Base-by-base conservation (phyloP, 2,113 vertebrate species). In the Stigmatopora argus region DNA sequence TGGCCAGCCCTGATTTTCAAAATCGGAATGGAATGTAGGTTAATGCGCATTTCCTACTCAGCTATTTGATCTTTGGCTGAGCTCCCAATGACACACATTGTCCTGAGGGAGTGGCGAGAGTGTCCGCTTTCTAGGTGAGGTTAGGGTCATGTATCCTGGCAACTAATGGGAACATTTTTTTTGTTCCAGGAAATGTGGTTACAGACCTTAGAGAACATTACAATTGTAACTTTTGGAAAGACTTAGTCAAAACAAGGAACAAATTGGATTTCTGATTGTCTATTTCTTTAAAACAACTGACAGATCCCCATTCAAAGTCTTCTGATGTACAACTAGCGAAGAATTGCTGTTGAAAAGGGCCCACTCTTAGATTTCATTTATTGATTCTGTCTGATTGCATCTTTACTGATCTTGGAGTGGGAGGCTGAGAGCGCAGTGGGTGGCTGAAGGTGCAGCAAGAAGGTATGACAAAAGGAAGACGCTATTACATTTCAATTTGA, bases 21-120 rank as follows among this genome's bases (percentile, higher is more conserved):
- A 78, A 85, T 83, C 72, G 69, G 75, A 85, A 82, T 75, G 35
- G 49, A 66, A 83, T 72, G 64, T 73, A 69, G 85, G 82, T 79
- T 77, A 84, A 85, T 74, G 78, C 63, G 64, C 2, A 10, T 75
- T 63, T 71, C 6, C 1, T 71, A 62, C 70, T 35, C 55, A 70
- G 78, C 61, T 66, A 78, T 55, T 75, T 76, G 78, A 83, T 78
- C 85, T 78, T 81, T 78, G 64, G 79, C 66, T 1, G 0, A 8
- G 52, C 15, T 1, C 4, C 35, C 59, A 45, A 45, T 41, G 57
- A 10, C 38, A 41, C 48, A 48, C 1, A 0, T 10, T 57, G 35
- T 73, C 31, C 64, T 34, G 65, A 44, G 59, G 35, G 60, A 65
- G 66, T 60, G 61, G 66, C 53, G 34, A 21, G 1, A 31, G 84